A percentile compares a stretch with the other conserved stretches of the same genome.
These are phyloP conservation scores for Sinocyclocheilus anshuiensis DNA, from an alignment of 2,113 vertebrate species.

Conservation along the genomic window DNA sequence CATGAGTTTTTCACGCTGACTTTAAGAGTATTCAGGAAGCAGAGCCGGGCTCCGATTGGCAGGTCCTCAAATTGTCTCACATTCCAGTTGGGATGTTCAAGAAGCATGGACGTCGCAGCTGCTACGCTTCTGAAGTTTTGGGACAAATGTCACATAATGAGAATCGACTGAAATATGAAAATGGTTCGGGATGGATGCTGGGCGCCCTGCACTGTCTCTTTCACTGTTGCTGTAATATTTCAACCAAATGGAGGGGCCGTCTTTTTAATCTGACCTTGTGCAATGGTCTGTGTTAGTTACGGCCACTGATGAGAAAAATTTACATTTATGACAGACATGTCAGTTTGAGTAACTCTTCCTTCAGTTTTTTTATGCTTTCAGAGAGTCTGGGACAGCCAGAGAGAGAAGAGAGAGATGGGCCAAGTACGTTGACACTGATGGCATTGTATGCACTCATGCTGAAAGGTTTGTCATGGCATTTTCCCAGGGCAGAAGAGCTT, in stretches of 20 bases:
- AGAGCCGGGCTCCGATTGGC: not conserved
- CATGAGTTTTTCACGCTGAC: constrained; percentile 17
- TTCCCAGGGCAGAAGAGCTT: constrained; percentile 62
- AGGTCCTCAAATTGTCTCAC: constrained; percentile 8
- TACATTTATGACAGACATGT: constrained; percentile 41
- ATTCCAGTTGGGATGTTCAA: constrained; percentile 8
- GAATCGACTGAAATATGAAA: constrained; percentile 34
- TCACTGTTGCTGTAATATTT: constrained; percentile 33
- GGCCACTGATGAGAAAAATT: constrained; percentile 33
- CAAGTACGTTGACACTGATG: constrained; percentile 70
- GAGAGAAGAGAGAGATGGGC: constrained; percentile 4
- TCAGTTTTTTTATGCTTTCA: constrained; percentile 5
- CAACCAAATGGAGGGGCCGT: constrained; percentile 12
- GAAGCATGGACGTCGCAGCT: not conserved
- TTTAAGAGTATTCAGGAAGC: constrained; percentile 10
- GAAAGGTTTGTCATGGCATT: constrained; percentile 70
- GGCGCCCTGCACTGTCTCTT: constrained; percentile 27
- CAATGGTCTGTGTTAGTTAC: constrained; percentile 31
- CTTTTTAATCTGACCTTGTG: constrained; percentile 43
- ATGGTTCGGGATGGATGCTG: constrained; percentile 4
- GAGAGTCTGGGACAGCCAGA: not conserved
- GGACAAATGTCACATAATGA: constrained; percentile 37
- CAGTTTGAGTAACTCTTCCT: constrained; percentile 16
- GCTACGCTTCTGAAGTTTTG: not conserved
- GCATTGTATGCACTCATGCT: constrained; percentile 66